Conservation (phyloP, 2,888 invertebrate genomes). For the Drosophila acutilabella region DNA sequence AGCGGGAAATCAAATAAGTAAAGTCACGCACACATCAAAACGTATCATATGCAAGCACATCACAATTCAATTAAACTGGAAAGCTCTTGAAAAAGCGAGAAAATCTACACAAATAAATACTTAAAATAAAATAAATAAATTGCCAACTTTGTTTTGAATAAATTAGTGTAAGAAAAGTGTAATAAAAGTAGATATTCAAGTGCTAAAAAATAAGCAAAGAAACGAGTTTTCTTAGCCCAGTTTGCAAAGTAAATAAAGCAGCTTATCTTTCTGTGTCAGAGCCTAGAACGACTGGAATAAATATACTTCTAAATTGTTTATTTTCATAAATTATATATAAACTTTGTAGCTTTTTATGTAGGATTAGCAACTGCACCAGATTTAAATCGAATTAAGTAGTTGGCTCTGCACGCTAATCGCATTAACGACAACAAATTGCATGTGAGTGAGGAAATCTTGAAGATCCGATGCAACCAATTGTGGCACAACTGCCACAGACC, state of each 20-base stretch:
- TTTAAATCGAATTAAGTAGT: conserved; percentile 15
- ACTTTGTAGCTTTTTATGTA: neutral
- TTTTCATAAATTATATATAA: neutral
- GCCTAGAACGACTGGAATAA: no score
- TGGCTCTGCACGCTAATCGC: conserved; percentile 33
- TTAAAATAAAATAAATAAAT: conserved; percentile 13
- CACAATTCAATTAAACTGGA: conserved; percentile 60
- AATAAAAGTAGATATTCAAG: neutral
- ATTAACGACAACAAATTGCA: conserved; percentile 42
- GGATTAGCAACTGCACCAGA: neutral
- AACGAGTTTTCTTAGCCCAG: no score
- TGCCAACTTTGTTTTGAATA: neutral
- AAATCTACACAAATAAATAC: conserved; percentile 5
- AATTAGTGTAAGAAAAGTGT: no score
- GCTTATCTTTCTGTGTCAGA: no score
- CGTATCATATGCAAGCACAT: conserved; percentile 22
- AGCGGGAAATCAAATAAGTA: conserved; percentile 31
- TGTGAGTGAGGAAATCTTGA: conserved; percentile 48
- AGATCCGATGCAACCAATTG: conserved; percentile 44
- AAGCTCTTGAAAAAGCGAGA: no score
- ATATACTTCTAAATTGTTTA: no score
- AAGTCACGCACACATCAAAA: conserved; percentile 22
- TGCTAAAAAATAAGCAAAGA: no score
- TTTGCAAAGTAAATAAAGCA: no score
- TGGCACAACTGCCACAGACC: conserved; percentile 46